These are phyloP conservation scores for Gyrodactylus salaris DNA, from an alignment of 1,140 invertebrate genomes.

Conservation along the genomic window DNA sequence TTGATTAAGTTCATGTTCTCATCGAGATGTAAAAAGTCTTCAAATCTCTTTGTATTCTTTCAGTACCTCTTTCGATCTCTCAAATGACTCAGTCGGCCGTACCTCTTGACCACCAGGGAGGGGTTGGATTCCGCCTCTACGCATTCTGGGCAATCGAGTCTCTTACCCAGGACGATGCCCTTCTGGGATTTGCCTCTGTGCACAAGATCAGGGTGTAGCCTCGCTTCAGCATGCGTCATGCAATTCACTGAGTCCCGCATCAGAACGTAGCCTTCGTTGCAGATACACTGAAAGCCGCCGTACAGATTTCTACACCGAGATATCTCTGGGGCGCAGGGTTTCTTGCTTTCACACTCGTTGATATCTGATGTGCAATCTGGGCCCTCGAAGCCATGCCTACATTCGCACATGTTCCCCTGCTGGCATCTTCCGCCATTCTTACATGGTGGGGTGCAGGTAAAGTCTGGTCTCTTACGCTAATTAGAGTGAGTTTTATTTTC, in stretches of 20 bases:
- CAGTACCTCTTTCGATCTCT: too few relatives aligned
- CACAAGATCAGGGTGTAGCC: neutral
- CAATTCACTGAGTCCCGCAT: neutral
- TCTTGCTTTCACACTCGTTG: neutral
- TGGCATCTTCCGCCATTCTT: slow-evolving; percentile 5
- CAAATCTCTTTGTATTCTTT: too few relatives aligned
- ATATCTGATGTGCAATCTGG: neutral
- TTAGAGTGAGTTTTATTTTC: too few relatives aligned
- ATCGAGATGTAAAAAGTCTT: too few relatives aligned
- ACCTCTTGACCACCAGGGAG: too few relatives aligned
- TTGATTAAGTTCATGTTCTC: too few relatives aligned
- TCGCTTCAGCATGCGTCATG: neutral
- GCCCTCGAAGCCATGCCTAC: neutral
- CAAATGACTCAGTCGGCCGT: too few relatives aligned
- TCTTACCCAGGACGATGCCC: neutral
- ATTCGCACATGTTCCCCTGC: neutral
- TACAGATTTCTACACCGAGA: neutral
- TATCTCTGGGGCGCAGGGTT: neutral
- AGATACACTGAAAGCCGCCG: neutral
- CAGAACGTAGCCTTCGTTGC: neutral
- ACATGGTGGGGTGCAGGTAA: neutral
- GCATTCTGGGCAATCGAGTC: neutral
- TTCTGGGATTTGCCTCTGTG: neutral
- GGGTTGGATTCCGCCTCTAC: too few relatives aligned
- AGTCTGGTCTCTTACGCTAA: too few relatives aligned